Base-by-base conservation (phyloP, 2,113 vertebrate genomes). In the Triplophysa siluroides region DNA sequence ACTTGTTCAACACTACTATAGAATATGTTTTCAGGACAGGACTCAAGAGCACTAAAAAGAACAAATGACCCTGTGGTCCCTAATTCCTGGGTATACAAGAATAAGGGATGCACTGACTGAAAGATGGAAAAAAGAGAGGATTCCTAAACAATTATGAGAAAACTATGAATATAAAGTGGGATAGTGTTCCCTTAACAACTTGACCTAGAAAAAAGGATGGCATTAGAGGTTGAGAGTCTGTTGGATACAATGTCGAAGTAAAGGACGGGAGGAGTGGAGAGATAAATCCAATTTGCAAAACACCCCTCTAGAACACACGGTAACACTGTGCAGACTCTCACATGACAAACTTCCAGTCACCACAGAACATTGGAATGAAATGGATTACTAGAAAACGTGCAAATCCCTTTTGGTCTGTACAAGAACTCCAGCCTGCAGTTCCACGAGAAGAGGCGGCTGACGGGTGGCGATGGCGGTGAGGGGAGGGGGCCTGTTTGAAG, bases 331-430 rank as follows among this genome's bases (percentile, higher is more conserved):
- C 69, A 70, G 76, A 77, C 65, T 71, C 72, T 38, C 33, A 76
- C 69, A 79, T 60, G 79, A 76, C 76, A 84, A 71, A 79, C 70
- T 79, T 77, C 52, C 58, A 24, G 62, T 64, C 66, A 63, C 33
- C 60, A 29, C 47, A 69, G 65, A 81, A 84, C 83, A 79, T 24
- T 29, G 80, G 77, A 74, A 50, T 56, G 76, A 78, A 78, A 50
- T 45, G 76, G 79, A 82, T 85, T 85, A 82, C 76, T 76, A 67
- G 61, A 76, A 68, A 21, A 66, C 71, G 72, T 33, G 23, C 80
- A 82, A 85, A 82, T 85, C 66, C 65, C 72, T 73, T 76, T 67
- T 79, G 80, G 80, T 41, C 76, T n/a, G 16, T 4, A 63, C 29
- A 41, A 75, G 58, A 75, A 43, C 38, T 67, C 69, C 45, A 8